Conservation (phyloP, 2,797 vertebrate genomes). For the Eulemur mongoz region DNA sequence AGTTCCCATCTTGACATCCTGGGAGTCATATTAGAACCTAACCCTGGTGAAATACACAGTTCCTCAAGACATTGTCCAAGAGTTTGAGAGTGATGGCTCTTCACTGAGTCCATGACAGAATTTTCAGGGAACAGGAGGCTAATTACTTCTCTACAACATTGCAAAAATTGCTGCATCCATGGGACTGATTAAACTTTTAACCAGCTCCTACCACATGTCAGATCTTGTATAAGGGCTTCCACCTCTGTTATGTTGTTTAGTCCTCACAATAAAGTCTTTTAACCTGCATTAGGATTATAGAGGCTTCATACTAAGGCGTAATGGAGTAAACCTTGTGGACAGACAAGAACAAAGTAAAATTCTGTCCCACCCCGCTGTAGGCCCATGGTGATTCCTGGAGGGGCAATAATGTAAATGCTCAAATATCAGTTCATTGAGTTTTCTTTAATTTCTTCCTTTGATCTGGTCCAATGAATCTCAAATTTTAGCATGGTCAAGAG, state of each 20-base stretch:
- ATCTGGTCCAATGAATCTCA: background rate
- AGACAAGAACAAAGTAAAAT: background rate
- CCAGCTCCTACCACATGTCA: background rate
- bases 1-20: background rate
- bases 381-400: background rate
- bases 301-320: background rate
- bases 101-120: background rate
- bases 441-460: constrained; percentile 23
- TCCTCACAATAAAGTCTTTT: background rate
- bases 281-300: background rate
- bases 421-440: background rate
- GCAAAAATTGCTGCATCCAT: background rate
- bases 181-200: background rate
- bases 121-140: background rate
- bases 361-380: background rate
- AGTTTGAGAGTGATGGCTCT: background rate
- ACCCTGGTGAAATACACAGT: background rate
- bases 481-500: background rate
- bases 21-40: background rate
- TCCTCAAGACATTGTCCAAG: background rate
- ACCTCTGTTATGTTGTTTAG: background rate
- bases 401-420: background rate
- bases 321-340: background rate
- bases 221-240: background rate
- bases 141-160: background rate